phyloP scores from a whole-genome alignment of 2,888 invertebrate genomes.

The Leucoma salicis region DNA sequence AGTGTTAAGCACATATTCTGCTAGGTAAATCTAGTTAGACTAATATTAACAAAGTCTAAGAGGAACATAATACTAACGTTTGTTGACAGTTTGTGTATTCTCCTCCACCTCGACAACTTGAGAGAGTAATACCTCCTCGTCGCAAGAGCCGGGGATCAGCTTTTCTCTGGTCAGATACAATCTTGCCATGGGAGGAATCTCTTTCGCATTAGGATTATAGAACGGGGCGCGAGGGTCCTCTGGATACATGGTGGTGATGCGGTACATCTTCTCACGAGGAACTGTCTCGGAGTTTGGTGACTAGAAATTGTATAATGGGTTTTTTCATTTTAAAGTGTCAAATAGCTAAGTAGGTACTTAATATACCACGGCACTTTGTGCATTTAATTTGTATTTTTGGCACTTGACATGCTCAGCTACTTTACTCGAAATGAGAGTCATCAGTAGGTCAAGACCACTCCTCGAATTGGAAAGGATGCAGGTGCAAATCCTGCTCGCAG shows the following conservation, averaged over 20 bases:
- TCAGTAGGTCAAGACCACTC: too few relatives aligned
- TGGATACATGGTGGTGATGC: constrained; percentile 94
- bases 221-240: constrained; percentile 96
- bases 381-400: too few relatives aligned
- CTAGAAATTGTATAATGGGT: constrained; percentile 77
- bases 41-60: too few relatives aligned
- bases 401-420: too few relatives aligned
- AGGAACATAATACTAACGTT: constrained; percentile 86
- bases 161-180: constrained; percentile 89
- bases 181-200: constrained; percentile 91
- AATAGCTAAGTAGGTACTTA: too few relatives aligned
- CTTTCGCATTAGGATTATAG: constrained; percentile 86
- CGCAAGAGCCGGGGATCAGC: constrained; percentile 88
- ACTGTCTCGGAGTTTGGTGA: constrained; percentile 89
- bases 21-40: too few relatives aligned
- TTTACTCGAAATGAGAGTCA: too few relatives aligned
- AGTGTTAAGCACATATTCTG: too few relatives aligned
- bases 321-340: too few relatives aligned
- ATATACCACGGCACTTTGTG: too few relatives aligned
- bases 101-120: constrained; percentile 84
- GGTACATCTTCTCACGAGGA: constrained; percentile 92
- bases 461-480: too few relatives aligned
- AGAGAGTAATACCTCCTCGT: constrained; percentile 83
- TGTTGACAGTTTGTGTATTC: constrained; percentile 85
- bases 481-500: too few relatives aligned